Evolutionary conservation across 2,113 vertebrate genomes (phyloP).

Genomic region (Centropus bengalensis): DNA sequence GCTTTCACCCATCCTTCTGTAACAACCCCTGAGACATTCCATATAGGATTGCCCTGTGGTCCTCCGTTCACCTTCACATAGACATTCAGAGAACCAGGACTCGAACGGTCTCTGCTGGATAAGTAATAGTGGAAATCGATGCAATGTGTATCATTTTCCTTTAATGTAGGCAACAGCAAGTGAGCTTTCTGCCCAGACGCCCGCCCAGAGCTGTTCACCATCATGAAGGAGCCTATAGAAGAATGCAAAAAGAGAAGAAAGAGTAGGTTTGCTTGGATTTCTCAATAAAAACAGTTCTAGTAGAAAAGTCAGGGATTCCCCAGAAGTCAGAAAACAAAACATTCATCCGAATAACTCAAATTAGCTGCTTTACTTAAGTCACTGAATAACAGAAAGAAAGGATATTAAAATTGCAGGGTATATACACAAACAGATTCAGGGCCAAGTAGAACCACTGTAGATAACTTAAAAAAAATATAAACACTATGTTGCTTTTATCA

Average conservation of each 20-base stretch:
- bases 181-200: constrained; percentile 96
- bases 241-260: background rate
- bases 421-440: background rate
- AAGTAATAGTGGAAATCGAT: constrained; percentile 97
- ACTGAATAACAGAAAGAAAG: background rate
- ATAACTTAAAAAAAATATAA: background rate
- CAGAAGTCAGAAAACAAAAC: background rate
- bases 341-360: background rate
- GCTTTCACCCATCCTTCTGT: constrained; percentile 96
- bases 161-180: constrained; percentile 90
- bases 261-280: background rate
- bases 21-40: constrained; percentile 90
- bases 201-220: constrained; percentile 93
- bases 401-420: background rate
- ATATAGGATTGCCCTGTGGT: constrained; percentile 93
- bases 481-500: background rate
- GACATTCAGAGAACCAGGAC: constrained; percentile 91
- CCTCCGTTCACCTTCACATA: constrained; percentile 96
- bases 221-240: constrained; percentile 92
- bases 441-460: background rate
- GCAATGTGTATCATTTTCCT: constrained; percentile 97
- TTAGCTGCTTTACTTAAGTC: background rate
- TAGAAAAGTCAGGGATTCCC: background rate
- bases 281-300: background rate
- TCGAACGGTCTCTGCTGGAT: constrained; percentile 88